Evolutionary conservation across 2,888 invertebrate species (phyloP), one percentile per base, ranked within the genome.

Genomic region (Hemistola chrysoprasaria): DNA sequence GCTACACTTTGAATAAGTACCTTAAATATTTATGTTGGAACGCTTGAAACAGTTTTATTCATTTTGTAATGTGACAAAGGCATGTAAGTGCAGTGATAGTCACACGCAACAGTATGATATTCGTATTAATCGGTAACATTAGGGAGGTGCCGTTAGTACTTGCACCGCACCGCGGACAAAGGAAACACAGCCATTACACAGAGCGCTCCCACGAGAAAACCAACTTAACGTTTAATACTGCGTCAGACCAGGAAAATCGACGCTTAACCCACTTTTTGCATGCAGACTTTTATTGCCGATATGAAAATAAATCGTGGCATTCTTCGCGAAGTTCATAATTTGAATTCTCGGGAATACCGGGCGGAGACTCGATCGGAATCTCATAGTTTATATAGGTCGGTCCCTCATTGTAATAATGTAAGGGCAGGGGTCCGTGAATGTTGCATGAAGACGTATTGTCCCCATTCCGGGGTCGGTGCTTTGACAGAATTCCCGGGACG

Each of bases 381-480:
- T 60, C 58, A 68, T 73, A 71, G 75, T 72, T 76, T 71, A 67
- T 72, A 65, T 65, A 71, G 67, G 62, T 59, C 55, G 57, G 58
- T 63, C 64, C 65, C 59, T 68, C 62, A 62, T 71, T 71, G 71
- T 74, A 73, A 75, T 74, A 72, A 75, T 70, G 68, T 68, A 59
- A 60, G 65, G 63, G 65, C 64, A 66, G 56, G 59, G 71, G 57
- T 62, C 70, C 74, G 71, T 74, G 73, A 77, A 80, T 76, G 74
- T 75, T 74, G 66, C 68, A 78, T 73, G 77, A 76, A 83, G 80
- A 81, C 61, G 71, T 79, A 81, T 79, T 71, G 73, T 72, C 56
- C 69, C 63, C 72, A 74, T 72, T 71, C 68, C 68, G 58, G 59
- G 55, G 63, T 58, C 59, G 59, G 62, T 73, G 79, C 80, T 76